A percentile compares a stretch with the other conserved stretches of the same genome.
These are phyloP conservation scores for Rousettus madagascariensis DNA, from an alignment of 2,797 vertebrate genomes.

Conservation along the genomic window DNA sequence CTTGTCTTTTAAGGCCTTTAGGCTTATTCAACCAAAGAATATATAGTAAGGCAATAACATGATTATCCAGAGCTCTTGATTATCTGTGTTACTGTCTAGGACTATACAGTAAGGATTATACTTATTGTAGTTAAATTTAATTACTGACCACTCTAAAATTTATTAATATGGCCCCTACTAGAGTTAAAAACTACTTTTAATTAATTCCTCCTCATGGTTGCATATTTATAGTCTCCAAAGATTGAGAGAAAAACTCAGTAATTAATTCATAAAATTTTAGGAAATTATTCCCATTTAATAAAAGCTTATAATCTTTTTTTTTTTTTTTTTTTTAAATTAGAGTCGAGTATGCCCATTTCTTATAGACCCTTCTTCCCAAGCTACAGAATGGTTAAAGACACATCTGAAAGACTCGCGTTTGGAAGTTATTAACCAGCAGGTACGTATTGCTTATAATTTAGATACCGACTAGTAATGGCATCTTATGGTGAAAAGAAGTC, in stretches of 20 bases:
- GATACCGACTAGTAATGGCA: background rate
- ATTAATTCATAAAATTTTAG: constrained; percentile 4
- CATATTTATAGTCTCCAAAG: background rate
- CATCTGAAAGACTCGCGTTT: constrained; percentile 93
- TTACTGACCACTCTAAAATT: background rate
- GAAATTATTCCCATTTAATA: constrained; percentile 4
- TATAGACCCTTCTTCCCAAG: constrained; percentile 96
- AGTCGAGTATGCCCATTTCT: constrained; percentile 97
- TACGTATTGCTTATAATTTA: constrained; percentile 71
- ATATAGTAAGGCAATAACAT: background rate
- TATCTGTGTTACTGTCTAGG: background rate
- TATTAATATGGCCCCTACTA: background rate
- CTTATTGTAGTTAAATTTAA: background rate
- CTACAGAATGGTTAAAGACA: constrained; percentile 94
- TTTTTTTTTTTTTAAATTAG: constrained; percentile 76
- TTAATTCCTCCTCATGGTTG: background rate
- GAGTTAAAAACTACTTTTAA: background rate
- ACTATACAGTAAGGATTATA: background rate
- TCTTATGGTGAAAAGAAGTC: background rate
- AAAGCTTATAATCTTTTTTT: background rate
- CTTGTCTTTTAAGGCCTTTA: background rate
- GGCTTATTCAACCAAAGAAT: background rate
- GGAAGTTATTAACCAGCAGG: constrained; percentile 97
- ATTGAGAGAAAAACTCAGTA: constrained; percentile 17
- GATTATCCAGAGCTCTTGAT: background rate